Evolutionary conservation across 2,888 invertebrate genomes (phyloP), one percentile per base, ranked within the genome.

Genomic region (Elgonia sp.): DNA sequence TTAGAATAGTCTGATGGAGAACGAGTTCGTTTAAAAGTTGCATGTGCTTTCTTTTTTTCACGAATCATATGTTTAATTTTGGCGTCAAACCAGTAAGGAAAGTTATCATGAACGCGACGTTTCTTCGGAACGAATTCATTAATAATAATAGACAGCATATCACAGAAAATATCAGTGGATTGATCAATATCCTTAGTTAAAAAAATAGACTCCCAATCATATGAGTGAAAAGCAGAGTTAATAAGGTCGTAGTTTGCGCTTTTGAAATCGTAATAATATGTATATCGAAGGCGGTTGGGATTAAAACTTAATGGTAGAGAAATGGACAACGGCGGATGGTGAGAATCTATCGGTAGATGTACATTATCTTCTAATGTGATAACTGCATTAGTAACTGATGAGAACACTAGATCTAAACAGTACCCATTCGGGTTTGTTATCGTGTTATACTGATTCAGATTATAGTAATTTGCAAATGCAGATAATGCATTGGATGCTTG

Each of bases 51-150:
- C 37, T 40, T 63, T 18, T 39, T 39, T 10, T 63, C 50, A 50
- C 5, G 16, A 14, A 63, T 40, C 39, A 63, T 21, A 37, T 63
- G 29, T 40, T 63, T 63, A n/a, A 63, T 63, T 63, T 18, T 63
- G 7, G 37, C 14, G n/a, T 63, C 63, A 39, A 63, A 63, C 39
- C 63, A 63, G 40, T 40, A 39, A 16, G 63, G 63, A n/a, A 63
- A 63, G n/a, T 37, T 18, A 21, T 63, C 63, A 9, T 39, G 6
- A 39, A 7, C 40, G 12, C 7, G 40, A 10, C 40, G 18, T 37
- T 63, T 63, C n/a, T 7, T n/a, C n/a, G 63, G 63, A 40, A 63
- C 40, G 9, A 40, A 40, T 14, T 20, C 6, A 21, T 4, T 10
- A n/a, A 39, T 37, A 39, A 63, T 63, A 63, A 16, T 21, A 6